phyloP scores from a whole-genome alignment of 2,797 vertebrate genomes.

The Sebastes aleutianus region DNA sequence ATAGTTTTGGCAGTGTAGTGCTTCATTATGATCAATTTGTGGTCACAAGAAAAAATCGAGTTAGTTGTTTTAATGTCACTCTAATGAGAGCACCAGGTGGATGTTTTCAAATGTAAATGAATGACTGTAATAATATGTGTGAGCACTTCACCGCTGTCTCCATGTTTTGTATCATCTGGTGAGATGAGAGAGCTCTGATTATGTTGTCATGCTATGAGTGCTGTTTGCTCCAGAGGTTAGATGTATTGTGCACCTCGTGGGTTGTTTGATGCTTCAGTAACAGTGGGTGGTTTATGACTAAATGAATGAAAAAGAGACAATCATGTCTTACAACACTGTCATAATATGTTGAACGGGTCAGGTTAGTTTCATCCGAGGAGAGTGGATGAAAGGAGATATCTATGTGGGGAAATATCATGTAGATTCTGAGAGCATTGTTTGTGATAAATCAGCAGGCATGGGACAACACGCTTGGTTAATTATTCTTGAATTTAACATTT shows the following conservation, averaged over 20 bases:
- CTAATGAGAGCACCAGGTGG: background rate
- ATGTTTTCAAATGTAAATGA: conserved; percentile 6
- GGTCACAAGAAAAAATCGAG: background rate
- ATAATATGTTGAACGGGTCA: background rate
- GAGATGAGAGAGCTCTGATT: conserved; percentile 17
- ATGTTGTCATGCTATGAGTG: conserved; percentile 3
- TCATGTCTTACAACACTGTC: background rate
- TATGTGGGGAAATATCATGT: background rate
- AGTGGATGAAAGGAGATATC: background rate
- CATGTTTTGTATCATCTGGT: background rate
- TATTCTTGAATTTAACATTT: no score
- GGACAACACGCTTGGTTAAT: background rate
- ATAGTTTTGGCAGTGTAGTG: background rate
- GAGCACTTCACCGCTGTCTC: background rate
- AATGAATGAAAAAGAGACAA: background rate
- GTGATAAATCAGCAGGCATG: background rate
- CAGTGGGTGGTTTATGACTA: background rate
- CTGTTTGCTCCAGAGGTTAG: background rate
- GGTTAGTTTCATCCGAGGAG: background rate
- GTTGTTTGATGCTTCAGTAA: background rate
- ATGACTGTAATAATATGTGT: background rate
- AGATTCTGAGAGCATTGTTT: background rate
- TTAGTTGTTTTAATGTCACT: background rate
- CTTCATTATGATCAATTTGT: background rate
- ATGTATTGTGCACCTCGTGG: background rate